Evolutionary conservation across 2,113 vertebrate species (phyloP), one percentile per base, ranked within the genome.

Genomic region (Calypte anna): DNA sequence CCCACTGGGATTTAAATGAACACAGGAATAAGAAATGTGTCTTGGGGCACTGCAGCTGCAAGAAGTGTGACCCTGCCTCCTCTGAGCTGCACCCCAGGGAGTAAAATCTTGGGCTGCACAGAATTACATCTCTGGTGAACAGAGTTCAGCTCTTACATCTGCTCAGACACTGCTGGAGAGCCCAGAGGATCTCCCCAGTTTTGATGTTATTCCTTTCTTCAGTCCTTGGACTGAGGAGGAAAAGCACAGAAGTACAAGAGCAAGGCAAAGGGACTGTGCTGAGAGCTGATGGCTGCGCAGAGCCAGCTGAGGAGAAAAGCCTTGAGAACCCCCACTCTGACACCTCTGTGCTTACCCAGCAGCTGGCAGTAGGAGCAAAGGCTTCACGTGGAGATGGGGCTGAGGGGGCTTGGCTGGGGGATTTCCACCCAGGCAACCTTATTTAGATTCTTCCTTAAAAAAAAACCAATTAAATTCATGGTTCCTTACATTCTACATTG

Each of bases 11-110:
- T 3, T 54, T 4, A 8, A 31, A 44, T 5, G 5, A 51, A n/a
- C 2, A 1, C 18, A 25, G 50, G 7, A 4, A 64, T 14, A 25
- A 68, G 19, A 63, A 40, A 38, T 0, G 0, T 4, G 20, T 11
- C 31, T 5, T 4, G 19, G 21, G 53, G 36, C 20, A 5, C 16
- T 3, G 0, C 0, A 27, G 22, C 50, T 50, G 50, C 50, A 50
- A 50, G 3, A 18, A 25, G 19, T 1, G 4, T 36, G 31, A 30
- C 14, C 4, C 28, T 2, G 23, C 22, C 50, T 23, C 10, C 36
- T 23, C 55, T 46, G 10, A 51, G 6, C 51, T 7, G 30, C 50
- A n/a, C 13, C 43, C 36, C 50, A 28, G 28, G 0, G 6, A 38
- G 30, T 1, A 43, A 19, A 38, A 22, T 5, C 18, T 50, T 23